These are phyloP conservation scores for Prietella phreatophila DNA, from an alignment of 2,113 vertebrate species.

Conservation along the genomic window DNA sequence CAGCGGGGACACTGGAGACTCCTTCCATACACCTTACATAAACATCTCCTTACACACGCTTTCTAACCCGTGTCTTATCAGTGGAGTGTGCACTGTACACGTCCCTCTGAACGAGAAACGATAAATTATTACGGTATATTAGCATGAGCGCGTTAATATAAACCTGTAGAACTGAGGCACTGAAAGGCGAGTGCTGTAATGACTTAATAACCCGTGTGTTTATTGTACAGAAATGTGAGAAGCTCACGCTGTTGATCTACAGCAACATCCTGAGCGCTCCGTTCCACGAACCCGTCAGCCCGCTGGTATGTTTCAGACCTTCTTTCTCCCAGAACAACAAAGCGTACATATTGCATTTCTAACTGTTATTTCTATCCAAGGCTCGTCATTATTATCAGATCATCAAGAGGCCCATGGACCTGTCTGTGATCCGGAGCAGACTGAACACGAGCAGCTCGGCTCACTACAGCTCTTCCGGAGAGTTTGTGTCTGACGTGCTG, in stretches of 20 bases:
- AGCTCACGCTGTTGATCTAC: constrained; percentile 86
- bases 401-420: constrained; percentile 97
- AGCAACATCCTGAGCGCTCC: constrained; percentile 91
- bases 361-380: constrained; percentile 61
- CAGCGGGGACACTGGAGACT: background rate
- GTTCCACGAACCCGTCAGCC: constrained; percentile 96
- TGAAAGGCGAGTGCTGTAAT: background rate
- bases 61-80: background rate
- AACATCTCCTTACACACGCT: background rate
- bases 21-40: background rate
- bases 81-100: background rate
- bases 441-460: constrained; percentile 80
- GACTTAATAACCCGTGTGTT: constrained; percentile 20
- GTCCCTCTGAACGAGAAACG: background rate
- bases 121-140: background rate
- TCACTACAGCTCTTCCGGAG: constrained; percentile 81
- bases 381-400: constrained; percentile 98
- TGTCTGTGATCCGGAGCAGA: constrained; percentile 86
- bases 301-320: constrained; percentile 77
- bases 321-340: background rate
- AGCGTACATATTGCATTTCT: background rate
- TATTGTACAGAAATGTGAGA: constrained; percentile 87
- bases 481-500: constrained; percentile 88
- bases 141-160: background rate
- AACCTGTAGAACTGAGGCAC: background rate